Evolutionary conservation across 2,888 invertebrate species (phyloP).

Genomic region (Papilio elwesi): DNA sequence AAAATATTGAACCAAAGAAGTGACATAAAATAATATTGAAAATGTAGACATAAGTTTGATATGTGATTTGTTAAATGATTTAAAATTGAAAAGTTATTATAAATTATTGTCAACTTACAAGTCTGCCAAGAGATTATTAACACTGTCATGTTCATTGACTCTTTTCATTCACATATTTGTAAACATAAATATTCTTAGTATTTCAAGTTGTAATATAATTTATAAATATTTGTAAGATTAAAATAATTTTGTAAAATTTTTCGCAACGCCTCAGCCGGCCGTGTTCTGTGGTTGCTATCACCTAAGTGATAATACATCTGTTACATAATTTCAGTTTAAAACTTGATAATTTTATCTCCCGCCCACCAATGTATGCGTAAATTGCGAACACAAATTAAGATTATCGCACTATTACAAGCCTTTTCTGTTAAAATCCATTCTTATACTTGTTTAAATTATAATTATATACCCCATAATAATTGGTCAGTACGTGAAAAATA

Average conservation of each 20-base stretch:
- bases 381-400: slow-evolving; percentile 42
- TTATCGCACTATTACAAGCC: slow-evolving; percentile 25
- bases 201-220: background rate
- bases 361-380: slow-evolving; percentile 47
- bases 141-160: background rate
- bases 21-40: too few relatives aligned
- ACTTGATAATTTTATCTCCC: slow-evolving; percentile 62
- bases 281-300: slow-evolving; percentile 64
- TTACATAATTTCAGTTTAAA: slow-evolving; percentile 71
- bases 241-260: slow-evolving; percentile 29
- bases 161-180: background rate
- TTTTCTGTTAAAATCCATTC: slow-evolving; percentile 11
- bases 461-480: background rate
- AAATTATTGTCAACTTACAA: slow-evolving; percentile 21
- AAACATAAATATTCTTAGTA: slow-evolving; percentile 11
- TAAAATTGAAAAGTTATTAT: too few relatives aligned
- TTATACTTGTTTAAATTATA: too few relatives aligned
- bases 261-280: slow-evolving; percentile 53
- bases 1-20: too few relatives aligned
- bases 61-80: too few relatives aligned
- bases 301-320: slow-evolving; percentile 57
- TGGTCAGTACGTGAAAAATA: slow-evolving; percentile 2
- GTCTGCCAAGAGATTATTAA: background rate
- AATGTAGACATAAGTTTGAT: too few relatives aligned
- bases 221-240: background rate